phyloP scores from a whole-genome alignment of 37 sponge, comb jelly and placozoan species.

The Cliona cf. orientalis region DNA sequence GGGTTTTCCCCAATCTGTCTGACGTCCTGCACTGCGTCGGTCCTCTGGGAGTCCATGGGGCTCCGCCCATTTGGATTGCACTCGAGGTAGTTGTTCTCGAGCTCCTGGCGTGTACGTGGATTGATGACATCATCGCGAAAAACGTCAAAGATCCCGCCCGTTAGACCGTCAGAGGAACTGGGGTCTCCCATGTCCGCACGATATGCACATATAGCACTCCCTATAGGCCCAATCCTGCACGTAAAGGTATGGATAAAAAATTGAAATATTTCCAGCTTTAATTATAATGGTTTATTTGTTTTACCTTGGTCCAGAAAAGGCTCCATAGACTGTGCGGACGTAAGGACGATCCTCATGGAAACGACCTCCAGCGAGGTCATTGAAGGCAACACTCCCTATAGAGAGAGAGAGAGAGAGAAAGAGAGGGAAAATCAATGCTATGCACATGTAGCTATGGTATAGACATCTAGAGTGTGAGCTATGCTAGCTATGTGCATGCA shows the following conservation, averaged over 20 bases:
- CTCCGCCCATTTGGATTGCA: too few relatives aligned
- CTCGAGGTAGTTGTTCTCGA: too few relatives aligned
- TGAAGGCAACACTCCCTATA: constrained; percentile 20
- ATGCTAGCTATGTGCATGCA: neutral
- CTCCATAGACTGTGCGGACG: neutral
- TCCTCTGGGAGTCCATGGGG: too few relatives aligned
- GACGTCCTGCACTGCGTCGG: neutral
- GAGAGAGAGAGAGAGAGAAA: too few relatives aligned
- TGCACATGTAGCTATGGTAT: neutral
- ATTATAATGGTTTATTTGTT: too few relatives aligned
- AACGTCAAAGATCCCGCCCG: neutral
- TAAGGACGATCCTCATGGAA: neutral
- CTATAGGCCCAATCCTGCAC: constrained; percentile 16
- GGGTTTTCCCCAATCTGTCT: constrained; percentile 11
- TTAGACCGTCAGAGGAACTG: neutral
- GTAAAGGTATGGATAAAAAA: too few relatives aligned
- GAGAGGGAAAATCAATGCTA: neutral
- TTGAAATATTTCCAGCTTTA: too few relatives aligned
- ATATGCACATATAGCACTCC: constrained; percentile 26
- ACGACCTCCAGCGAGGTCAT: neutral
- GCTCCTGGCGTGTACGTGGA: too few relatives aligned
- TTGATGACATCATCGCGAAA: neutral
- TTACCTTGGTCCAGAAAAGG: constrained; percentile 29
- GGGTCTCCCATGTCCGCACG: too few relatives aligned
- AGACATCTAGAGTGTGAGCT: neutral